These are phyloP conservation scores for Tetramorium alpestre DNA, from an alignment of 1,140 invertebrate species.

Conservation along the genomic window DNA sequence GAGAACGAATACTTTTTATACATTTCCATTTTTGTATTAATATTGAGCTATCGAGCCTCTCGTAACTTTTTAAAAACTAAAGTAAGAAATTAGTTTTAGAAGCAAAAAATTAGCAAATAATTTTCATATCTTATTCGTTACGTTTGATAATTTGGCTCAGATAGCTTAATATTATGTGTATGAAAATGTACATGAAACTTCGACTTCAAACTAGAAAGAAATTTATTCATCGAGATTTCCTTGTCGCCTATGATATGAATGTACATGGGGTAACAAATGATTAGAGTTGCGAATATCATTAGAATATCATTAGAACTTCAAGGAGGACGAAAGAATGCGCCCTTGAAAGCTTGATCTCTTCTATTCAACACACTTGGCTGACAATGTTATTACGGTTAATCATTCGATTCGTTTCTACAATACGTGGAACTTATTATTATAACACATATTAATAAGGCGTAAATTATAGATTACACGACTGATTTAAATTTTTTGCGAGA, in stretches of 20 bases:
- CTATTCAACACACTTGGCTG: slow-evolving; percentile 29
- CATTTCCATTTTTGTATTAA: background rate
- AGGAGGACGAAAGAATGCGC: slow-evolving; percentile 40
- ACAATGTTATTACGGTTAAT: slow-evolving; percentile 38
- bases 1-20: background rate
- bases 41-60: no score
- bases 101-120: no score
- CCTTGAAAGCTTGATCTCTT: slow-evolving; percentile 49
- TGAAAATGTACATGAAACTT: background rate
- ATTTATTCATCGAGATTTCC: background rate
- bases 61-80: no score
- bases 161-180: no score
- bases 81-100: no score
- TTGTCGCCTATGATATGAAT: slow-evolving; percentile 13
- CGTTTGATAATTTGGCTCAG: no score
- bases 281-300: background rate
- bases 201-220: background rate
- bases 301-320: background rate
- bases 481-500: slow-evolving; percentile 1
- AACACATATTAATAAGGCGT: background rate
- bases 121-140: no score
- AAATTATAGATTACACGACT: background rate
- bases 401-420: slow-evolving; percentile 7
- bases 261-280: background rate
- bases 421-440: slow-evolving; percentile 28